Percentiles rank a stretch among this genome's conserved stretches.
Evolutionary conservation across 2,888 invertebrate species (phyloP).

Genomic region (Cerastis rubricosa): DNA sequence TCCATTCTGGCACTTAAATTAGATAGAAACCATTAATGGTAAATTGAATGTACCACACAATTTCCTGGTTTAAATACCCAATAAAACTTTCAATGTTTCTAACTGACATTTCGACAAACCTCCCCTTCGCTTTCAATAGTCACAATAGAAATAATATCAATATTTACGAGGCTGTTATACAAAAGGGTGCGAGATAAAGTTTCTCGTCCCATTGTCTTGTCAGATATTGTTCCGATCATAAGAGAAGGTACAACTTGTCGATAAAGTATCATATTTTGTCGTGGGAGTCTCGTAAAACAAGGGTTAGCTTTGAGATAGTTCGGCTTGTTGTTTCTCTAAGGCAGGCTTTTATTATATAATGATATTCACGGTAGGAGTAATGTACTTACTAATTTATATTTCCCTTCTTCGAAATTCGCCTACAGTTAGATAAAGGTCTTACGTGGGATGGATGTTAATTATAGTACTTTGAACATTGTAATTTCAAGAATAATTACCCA

Average conservation of each 20-base stretch:
- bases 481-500: not conserved
- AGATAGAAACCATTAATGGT: constrained; percentile 12
- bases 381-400: too few relatives aligned
- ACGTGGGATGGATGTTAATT: constrained; percentile 3
- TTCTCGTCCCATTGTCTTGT: constrained; percentile 49
- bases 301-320: constrained; percentile 26
- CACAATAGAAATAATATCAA: constrained; percentile 49
- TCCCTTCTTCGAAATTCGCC: not conserved
- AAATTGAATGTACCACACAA: constrained; percentile 20
- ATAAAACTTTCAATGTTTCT: constrained; percentile 2
- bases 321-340: not conserved
- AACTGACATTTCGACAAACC: constrained; percentile 32
- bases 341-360: not conserved
- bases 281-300: constrained; percentile 19
- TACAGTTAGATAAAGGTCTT: constrained; percentile 8
- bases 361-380: too few relatives aligned
- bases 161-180: constrained; percentile 43
- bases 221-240: constrained; percentile 41
- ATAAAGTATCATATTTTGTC: constrained; percentile 53
- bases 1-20: constrained; percentile 2
- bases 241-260: constrained; percentile 25
- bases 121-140: constrained; percentile 7
- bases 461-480: not conserved
- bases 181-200: constrained; percentile 56
- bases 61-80: constrained; percentile 11